Evolutionary conservation across 2,797 vertebrate genomes (phyloP).

Genomic region (Xenops minutus): DNA sequence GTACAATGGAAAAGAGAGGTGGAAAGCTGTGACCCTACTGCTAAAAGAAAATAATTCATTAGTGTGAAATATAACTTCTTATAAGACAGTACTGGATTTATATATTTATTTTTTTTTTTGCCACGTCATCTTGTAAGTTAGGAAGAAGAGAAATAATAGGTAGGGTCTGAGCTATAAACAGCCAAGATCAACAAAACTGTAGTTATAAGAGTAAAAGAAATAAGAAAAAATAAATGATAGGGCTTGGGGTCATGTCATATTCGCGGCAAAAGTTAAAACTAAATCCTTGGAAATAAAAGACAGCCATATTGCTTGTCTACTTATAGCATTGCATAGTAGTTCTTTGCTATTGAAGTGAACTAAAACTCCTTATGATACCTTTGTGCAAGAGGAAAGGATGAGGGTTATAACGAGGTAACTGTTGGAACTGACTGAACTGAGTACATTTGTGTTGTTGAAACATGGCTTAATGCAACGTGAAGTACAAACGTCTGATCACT

Average conservation of each 20-base stretch:
- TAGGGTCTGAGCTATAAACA: not conserved
- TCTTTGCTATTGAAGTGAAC: not conserved
- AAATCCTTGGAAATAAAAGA: not conserved
- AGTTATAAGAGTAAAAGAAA: not conserved
- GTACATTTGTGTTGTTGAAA: not conserved
- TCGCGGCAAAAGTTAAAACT: not conserved
- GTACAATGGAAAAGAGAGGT: not conserved
- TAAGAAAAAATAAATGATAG: not conserved
- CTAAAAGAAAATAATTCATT: not conserved
- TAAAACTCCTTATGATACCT: not conserved
- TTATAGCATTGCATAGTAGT: not conserved
- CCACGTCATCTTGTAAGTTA: not conserved
- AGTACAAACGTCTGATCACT: not conserved
- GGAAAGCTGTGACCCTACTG: not conserved
- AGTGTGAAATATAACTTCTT: not conserved
- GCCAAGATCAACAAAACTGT: not conserved
- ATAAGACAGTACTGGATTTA: not conserved
- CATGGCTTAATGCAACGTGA: not conserved
- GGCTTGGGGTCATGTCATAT: not conserved
- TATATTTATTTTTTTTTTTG: too few relatives aligned
- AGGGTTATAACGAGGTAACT: accelerated
- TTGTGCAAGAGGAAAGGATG: not conserved
- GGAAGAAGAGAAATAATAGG: not conserved
- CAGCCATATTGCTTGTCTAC: not conserved
- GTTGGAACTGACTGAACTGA: not conserved